Evolutionary conservation across 1,140 invertebrate species (phyloP).

Genomic region (Batillaria attramentaria): DNA sequence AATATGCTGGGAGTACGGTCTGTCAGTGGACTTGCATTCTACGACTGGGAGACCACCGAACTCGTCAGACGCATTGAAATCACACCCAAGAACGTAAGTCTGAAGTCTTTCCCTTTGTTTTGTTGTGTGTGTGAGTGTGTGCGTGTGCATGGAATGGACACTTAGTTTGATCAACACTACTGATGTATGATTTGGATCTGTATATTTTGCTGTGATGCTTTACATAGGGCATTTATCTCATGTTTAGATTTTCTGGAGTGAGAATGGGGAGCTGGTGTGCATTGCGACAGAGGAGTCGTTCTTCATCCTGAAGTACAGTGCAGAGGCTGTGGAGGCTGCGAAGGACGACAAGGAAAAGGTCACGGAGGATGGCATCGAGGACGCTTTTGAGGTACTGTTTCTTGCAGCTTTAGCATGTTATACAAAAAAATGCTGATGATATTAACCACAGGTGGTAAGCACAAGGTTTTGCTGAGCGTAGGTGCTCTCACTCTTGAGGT

Average conservation of each 20-base stretch:
- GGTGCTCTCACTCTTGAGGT: no score
- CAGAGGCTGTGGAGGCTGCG: slow-evolving; percentile 81
- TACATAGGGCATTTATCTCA: slow-evolving; percentile 22
- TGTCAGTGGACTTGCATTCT: slow-evolving; percentile 93
- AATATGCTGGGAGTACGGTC: slow-evolving; percentile 95
- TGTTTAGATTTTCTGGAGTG: slow-evolving; percentile 92
- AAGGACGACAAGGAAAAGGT: slow-evolving; percentile 82
- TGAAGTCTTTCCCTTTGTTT: not conserved
- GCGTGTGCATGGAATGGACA: not conserved
- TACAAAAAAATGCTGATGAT: no score
- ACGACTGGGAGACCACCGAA: slow-evolving; percentile 96
- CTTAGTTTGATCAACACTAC: not conserved
- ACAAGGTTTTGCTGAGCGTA: no score
- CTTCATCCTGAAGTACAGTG: slow-evolving; percentile 93
- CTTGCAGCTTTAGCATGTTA: no score
- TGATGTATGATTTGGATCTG: no score
- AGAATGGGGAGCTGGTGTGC: slow-evolving; percentile 94
- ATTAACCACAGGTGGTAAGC: no score
- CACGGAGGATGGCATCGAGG: slow-evolving; percentile 95
- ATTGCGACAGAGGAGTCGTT: slow-evolving; percentile 97
- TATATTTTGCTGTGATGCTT: no score
- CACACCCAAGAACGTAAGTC: slow-evolving; percentile 80
- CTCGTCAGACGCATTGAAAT: slow-evolving; percentile 96
- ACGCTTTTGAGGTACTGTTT: slow-evolving; percentile 97
- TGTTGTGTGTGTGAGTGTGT: slow-evolving; percentile 8